Conservation (phyloP, 2,888 invertebrate species). For the Tetheella fluctuosa region DNA sequence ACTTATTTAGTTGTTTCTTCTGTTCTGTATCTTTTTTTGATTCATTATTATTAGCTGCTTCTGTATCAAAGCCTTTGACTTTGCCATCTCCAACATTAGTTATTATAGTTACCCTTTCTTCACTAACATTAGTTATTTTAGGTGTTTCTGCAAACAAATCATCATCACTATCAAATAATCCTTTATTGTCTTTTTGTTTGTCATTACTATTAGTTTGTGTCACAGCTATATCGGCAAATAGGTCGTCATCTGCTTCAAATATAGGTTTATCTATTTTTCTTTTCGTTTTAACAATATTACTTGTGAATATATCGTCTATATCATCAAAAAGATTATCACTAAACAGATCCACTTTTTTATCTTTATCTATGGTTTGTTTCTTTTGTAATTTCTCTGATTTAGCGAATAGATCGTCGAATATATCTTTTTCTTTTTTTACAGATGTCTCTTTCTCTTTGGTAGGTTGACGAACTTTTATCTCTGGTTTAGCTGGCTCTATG, state of each 20-base stretch:
- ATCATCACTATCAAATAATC: slow-evolving; percentile 58
- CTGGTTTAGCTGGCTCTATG: background rate
- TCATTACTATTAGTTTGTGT: slow-evolving; percentile 27
- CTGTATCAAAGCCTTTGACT: background rate
- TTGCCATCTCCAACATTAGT: background rate
- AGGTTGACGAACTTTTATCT: background rate
- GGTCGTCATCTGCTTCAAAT: slow-evolving; percentile 68
- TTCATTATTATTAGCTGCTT: no score
- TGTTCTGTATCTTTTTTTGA: no score
- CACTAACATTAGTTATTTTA: slow-evolving; percentile 15
- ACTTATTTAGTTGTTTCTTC: no score
- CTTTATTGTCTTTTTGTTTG: slow-evolving; percentile 29
- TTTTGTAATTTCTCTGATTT: slow-evolving; percentile 48
- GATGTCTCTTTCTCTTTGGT: slow-evolving; percentile 21
- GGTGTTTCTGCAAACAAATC: slow-evolving; percentile 53
- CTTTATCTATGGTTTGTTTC: slow-evolving; percentile 29
- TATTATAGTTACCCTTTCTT: slow-evolving; percentile 20
- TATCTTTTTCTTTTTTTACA: slow-evolving; percentile 52
- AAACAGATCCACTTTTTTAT: slow-evolving; percentile 18
- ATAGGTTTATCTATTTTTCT: slow-evolving; percentile 52
- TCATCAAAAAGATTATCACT: slow-evolving; percentile 71
- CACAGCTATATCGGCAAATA: slow-evolving; percentile 62
- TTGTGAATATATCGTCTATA: slow-evolving; percentile 73
- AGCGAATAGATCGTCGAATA: slow-evolving; percentile 69
- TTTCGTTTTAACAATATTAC: slow-evolving; percentile 48